Percentiles rank a stretch among this genome's conserved stretches.
Conservation (phyloP, 2,113 vertebrate species). For the Pygoscelis antarcticus region DNA sequence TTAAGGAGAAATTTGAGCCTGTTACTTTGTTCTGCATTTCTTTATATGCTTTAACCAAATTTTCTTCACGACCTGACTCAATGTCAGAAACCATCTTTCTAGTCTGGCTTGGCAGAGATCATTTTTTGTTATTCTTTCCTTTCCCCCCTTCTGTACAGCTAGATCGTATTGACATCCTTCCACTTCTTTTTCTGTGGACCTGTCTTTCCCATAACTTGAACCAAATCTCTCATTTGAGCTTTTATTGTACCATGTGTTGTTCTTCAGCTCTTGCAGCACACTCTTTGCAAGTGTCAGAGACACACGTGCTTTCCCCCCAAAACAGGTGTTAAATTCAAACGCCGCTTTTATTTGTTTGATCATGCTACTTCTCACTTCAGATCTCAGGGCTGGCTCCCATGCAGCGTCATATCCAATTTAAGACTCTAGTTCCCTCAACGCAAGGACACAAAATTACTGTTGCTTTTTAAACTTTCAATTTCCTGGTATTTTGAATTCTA, state of each 20-base stretch:
- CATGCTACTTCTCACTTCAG: background rate
- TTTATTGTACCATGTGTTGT: background rate
- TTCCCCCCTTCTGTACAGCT: background rate
- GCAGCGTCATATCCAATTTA: background rate
- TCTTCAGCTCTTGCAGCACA: background rate
- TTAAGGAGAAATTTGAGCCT: background rate
- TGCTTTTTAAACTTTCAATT: background rate
- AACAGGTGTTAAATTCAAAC: background rate
- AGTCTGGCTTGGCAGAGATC: background rate
- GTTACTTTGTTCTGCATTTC: background rate
- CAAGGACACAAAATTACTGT: background rate
- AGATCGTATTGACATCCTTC: background rate
- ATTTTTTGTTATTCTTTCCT: background rate
- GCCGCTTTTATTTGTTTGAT: background rate
- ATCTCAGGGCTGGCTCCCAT: background rate
- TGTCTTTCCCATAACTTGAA: background rate
- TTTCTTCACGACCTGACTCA: background rate
- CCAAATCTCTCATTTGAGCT: background rate
- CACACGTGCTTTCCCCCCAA: fast-evolving
- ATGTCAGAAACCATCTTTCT: background rate
- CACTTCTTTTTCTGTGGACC: background rate
- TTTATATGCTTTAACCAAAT: background rate
- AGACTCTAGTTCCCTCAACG: background rate
- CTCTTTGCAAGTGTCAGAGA: background rate
- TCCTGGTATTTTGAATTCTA: background rate